Base-by-base conservation (phyloP, 92 coral and sea anemone genomes). In the Epizoanthus rinbou region DNA sequence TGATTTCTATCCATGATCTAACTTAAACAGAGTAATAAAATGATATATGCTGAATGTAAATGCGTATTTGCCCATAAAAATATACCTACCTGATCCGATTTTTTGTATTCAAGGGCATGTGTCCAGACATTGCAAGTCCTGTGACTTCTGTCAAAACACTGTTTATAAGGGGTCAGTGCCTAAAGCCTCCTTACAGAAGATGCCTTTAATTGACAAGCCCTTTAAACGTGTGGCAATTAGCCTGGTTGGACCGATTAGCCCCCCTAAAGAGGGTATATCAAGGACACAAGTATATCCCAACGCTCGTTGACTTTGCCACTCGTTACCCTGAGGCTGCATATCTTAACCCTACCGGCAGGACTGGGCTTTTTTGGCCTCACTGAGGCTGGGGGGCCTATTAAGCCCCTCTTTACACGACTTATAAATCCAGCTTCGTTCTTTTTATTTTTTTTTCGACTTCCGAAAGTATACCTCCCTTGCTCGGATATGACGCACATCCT, bases 141-240 rank as follows among this genome's bases (percentile, higher is more conserved):
- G 91, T 65, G 91, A 90, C 43, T 74, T 84, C 4, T 90, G 91
- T 64, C 94, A 90, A 87, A 87, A 78, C 17, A 90, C 87, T 18
- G 81, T 91, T 23, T 70, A 86, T 11, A 92, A 90, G 75, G 91
- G 91, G 13, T 75, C 88, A 11, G 83, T 88, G 18, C 85, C 84
- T 2, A 91, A 86, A 37, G 88, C 89, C 0, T 87, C 97, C n/a
- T 50, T 88, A 10, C 81, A 71, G 37, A 68, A 73, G 80, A 93
- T 93, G 94, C 94, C 92, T 35, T n/a, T 93, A 31, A 86, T 93
- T 28, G 94, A 93, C 62, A 81, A 65, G 70, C 91, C 92, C 9
- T 87, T 92, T 52, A 79, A 86, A 35, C 6, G 87, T 18, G 87
- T 87, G 21, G 87, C 87, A 23, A 69, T 87, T 24, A 84, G 83